phyloP scores from a whole-genome alignment of 2,888 invertebrate species.

The Phortica okadai region DNA sequence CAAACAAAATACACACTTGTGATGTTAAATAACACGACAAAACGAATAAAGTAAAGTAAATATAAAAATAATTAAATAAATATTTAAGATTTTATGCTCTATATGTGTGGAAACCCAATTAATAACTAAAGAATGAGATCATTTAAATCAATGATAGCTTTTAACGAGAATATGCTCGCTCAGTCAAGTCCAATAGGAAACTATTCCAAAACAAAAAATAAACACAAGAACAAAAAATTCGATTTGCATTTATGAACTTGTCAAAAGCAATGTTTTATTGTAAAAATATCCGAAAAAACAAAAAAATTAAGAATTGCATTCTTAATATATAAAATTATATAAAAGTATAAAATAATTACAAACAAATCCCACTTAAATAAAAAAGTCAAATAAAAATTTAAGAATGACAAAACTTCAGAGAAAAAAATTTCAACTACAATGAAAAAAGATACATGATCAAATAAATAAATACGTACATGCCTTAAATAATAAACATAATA shows the following conservation, averaged over 20 bases:
- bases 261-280: not conserved
- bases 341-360: too few species aligned
- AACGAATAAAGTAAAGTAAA: slow-evolving; percentile 3
- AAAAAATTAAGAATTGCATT: not conserved
- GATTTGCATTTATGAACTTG: slow-evolving; percentile 10
- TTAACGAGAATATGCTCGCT: not conserved
- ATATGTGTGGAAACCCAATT: slow-evolving; percentile 21
- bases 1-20: slow-evolving; percentile 18
- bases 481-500: slow-evolving; percentile 18
- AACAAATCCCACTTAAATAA: too few species aligned
- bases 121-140: slow-evolving; percentile 9
- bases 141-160: not conserved
- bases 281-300: not conserved
- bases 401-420: not conserved
- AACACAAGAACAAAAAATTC: not conserved
- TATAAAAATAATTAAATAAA: slow-evolving; percentile 17
- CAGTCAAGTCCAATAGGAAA: not conserved
- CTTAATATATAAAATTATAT: not conserved
- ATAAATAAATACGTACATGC: slow-evolving; percentile 22
- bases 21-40: slow-evolving; percentile 18
- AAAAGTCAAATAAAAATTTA: not conserved
- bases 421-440: slow-evolving; percentile 16
- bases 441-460: slow-evolving; percentile 2
- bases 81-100: slow-evolving; percentile 31
- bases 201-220: not conserved